phyloP scores from a whole-genome alignment of 2,113 vertebrate species.

The Cygnus buccinator region DNA sequence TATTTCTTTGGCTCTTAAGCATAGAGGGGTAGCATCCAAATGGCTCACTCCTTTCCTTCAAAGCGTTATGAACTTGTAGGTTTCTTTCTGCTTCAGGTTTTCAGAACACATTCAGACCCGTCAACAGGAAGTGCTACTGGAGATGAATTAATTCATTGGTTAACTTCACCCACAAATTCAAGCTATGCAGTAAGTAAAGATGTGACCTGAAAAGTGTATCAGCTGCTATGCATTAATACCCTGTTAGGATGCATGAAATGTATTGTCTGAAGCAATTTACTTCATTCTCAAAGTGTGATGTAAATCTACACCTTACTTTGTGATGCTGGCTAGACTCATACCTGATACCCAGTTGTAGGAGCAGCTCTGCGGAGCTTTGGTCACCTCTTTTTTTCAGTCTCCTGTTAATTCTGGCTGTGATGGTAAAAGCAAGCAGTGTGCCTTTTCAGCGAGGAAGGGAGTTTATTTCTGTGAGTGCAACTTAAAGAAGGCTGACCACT shows the following conservation, averaged over 20 bases:
- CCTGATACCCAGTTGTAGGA: not conserved
- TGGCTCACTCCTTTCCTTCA: not conserved
- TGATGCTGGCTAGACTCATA: not conserved
- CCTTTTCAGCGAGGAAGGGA: not conserved
- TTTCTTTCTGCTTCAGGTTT: not conserved
- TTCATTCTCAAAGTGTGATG: not conserved
- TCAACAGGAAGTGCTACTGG: not conserved
- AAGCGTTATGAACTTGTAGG: not conserved
- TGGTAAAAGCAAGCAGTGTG: not conserved
- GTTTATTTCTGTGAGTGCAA: not conserved
- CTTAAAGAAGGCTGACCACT: not conserved
- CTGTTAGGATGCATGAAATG: not conserved
- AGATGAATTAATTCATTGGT: not conserved
- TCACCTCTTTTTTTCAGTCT: not conserved
- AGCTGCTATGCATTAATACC: not conserved
- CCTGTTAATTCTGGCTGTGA: not conserved
- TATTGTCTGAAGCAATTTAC: not conserved
- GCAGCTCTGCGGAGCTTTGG: not conserved
- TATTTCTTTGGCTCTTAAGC: not conserved
- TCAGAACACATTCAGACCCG: not conserved
- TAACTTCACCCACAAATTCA: not conserved
- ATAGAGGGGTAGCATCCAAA: fast-evolving
- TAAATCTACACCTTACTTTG: not conserved
- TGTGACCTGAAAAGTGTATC: not conserved
- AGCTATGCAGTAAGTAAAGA: not conserved